Evolutionary conservation across 2,113 vertebrate species (phyloP).

Genomic region (Salvelinus alpinus): DNA sequence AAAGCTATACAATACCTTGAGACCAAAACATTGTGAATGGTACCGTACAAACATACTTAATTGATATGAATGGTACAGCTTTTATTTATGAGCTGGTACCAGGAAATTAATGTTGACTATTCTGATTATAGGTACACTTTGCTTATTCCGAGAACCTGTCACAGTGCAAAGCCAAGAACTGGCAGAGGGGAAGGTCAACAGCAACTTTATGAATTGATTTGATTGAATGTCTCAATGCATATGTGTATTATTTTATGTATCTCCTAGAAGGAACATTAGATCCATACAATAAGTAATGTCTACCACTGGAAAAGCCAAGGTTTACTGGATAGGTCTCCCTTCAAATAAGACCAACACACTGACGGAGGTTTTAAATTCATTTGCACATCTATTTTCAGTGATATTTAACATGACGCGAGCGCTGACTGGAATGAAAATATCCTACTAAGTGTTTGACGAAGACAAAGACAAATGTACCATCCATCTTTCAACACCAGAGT

Average conservation of each 20-base stretch:
- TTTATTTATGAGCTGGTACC: neutral
- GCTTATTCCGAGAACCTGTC: too few relatives aligned
- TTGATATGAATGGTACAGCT: neutral
- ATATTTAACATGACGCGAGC: neutral
- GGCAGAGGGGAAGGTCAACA: too few relatives aligned
- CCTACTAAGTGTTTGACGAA: too few relatives aligned
- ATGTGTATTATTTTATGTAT: too few relatives aligned
- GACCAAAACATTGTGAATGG: neutral
- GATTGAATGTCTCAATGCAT: too few relatives aligned
- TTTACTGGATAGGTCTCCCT: neutral
- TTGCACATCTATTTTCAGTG: neutral
- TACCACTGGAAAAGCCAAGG: too few relatives aligned
- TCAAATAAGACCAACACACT: neutral
- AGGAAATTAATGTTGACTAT: neutral
- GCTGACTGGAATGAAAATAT: neutral
- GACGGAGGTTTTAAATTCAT: neutral
- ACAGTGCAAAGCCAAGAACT: too few relatives aligned
- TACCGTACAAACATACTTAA: too few relatives aligned
- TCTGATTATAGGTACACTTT: neutral
- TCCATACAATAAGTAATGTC: too few relatives aligned
- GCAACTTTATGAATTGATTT: too few relatives aligned
- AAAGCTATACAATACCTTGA: neutral
- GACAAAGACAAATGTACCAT: neutral
- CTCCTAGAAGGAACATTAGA: too few relatives aligned
- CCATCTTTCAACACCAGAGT: constrained; percentile 41